Base-by-base conservation (phyloP, 2,113 vertebrate species). In the Camelus bactrianus region DNA sequence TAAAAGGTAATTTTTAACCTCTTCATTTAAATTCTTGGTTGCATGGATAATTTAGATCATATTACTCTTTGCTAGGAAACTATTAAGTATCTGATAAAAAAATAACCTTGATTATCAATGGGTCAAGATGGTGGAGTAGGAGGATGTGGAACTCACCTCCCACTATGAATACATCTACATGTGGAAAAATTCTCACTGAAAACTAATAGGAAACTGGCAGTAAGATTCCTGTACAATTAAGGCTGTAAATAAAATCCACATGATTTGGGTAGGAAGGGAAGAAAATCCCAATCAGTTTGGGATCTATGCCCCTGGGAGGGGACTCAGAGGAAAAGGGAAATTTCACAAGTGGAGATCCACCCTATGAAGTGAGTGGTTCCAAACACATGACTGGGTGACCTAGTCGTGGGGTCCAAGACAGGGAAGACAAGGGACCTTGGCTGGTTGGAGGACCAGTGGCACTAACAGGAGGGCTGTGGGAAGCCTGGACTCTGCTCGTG, bases 1-100 rank as follows among this genome's bases (percentile, higher is more conserved):
- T 58, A 81, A 48, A 50, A 73, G 24, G 28, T 72, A 17, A 58
- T 48, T 77, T 90, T 91, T 69, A 16, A 76, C 54, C 15, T 81
- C 35, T 91, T 92, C 35, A 69, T 92, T 86, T 72, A 91, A 91
- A 94, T 83, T 89, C 16, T 75, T 93, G 22, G 50, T 64, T 90
- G 7, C 11, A 42, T 87, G 20, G 22, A 42, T 69, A 91, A 97
- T 83, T 79, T 92, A 97, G 8, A 91, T 48, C 7, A 5, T n/a
- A 84, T 20, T 32, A 80, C 8, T 91, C 3, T 95, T 91, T 93
- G 24, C 70, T 75, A 80, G 35, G 20, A 60, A 92, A 96, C 4
- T 72, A 8, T 89, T 81, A 75, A 62, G 24, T 83, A 69, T 92
- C 35, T 42, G 32, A 28, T 85, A 72, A 85, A 91, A 92, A 92